phyloP scores from a whole-genome alignment of 2,113 vertebrate species.

The Leiothrix lutea region DNA sequence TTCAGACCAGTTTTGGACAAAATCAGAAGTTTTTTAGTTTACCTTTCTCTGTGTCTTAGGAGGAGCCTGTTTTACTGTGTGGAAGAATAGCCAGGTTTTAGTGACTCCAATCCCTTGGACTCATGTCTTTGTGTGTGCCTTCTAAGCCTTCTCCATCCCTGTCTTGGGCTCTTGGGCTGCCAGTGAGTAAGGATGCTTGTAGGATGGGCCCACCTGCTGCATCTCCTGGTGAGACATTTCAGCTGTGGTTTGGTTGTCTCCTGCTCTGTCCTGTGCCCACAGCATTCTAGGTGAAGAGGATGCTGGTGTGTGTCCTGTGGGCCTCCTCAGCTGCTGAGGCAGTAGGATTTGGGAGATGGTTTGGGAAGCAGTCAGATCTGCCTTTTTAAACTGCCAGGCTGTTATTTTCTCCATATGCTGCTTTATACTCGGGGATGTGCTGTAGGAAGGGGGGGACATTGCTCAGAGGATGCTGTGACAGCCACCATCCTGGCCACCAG shows the following conservation, averaged over 20 bases:
- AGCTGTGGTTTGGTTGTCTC: background rate
- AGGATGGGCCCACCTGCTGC: background rate
- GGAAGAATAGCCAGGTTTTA: background rate
- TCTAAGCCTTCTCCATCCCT: background rate
- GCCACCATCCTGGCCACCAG: background rate
- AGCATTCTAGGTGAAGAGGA: background rate
- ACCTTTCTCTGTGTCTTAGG: background rate
- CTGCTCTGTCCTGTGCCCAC: fast-evolving
- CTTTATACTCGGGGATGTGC: background rate
- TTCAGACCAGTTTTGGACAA: background rate
- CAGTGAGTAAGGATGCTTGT: fast-evolving
- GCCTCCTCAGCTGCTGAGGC: fast-evolving
- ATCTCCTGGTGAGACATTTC: background rate
- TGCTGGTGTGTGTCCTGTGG: background rate
- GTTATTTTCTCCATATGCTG: background rate
- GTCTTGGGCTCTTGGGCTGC: background rate
- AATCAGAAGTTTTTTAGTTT: background rate
- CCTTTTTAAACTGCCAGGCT: background rate
- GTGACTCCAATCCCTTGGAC: background rate
- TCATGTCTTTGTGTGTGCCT: background rate
- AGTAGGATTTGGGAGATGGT: background rate
- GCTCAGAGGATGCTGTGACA: background rate
- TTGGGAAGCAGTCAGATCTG: background rate
- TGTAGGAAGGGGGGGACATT: background rate
- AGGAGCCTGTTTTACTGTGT: background rate